A percentile compares a stretch with the other conserved stretches of the same genome.
Evolutionary conservation across 2,888 invertebrate genomes (phyloP).

Genomic region (Lymantria dispar): DNA sequence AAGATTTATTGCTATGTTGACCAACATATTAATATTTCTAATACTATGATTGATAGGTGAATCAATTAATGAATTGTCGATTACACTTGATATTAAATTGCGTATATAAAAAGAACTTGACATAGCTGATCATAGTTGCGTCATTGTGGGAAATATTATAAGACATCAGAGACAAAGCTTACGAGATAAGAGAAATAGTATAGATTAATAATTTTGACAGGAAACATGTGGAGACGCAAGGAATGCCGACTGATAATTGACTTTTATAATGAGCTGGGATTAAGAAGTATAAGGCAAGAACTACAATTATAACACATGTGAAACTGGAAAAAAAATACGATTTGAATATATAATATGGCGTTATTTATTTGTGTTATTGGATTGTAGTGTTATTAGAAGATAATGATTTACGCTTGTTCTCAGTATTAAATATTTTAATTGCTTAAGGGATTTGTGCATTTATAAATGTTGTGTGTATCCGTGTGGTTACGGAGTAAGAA

Average conservation of each 20-base stretch:
- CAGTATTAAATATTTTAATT: no score
- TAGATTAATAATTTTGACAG: conserved; percentile 39
- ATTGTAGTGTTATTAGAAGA: background rate
- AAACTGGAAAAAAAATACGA: background rate
- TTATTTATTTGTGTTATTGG: background rate
- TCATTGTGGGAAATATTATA: conserved; percentile 29
- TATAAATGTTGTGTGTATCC: no score
- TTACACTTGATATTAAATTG: conserved; percentile 17
- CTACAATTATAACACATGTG: background rate
- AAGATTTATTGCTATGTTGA: no score
- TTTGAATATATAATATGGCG: background rate
- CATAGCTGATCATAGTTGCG: conserved; percentile 21
- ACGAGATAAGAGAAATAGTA: conserved; percentile 29
- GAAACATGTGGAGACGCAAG: conserved; percentile 25
- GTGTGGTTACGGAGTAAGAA: no score
- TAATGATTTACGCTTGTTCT: background rate
- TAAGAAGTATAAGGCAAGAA: conserved; percentile 11
- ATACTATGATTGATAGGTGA: conserved; percentile 28
- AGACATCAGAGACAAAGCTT: conserved; percentile 25
- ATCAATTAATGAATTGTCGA: conserved; percentile 34
- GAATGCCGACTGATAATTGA: conserved; percentile 22
- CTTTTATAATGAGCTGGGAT: conserved; percentile 32
- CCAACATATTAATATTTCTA: conserved; percentile 13
- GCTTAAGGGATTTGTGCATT: no score
- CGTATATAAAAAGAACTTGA: conserved; percentile 15